Evolutionary conservation across 2,797 vertebrate genomes (phyloP).

Genomic region (Cynodonichthys magdalenae): DNA sequence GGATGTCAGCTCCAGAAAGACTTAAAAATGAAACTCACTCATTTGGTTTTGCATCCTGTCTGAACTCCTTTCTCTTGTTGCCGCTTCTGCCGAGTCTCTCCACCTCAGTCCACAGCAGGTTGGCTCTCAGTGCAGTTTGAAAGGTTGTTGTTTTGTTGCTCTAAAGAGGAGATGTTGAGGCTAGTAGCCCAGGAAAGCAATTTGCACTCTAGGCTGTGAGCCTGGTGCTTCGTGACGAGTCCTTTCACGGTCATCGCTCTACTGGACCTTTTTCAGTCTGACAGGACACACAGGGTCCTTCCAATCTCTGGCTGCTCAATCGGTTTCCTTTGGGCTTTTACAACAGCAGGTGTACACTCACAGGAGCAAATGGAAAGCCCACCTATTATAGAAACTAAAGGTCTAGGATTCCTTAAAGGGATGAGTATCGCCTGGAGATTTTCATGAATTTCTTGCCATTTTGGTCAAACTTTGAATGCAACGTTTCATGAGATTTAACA

Average conservation of each 20-base stretch:
- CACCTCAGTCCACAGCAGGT: constrained; percentile 20
- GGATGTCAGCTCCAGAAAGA: background rate
- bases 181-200: constrained; percentile 7
- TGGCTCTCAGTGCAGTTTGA: constrained; percentile 13
- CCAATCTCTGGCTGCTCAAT: constrained; percentile 28
- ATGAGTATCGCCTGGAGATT: too few relatives aligned
- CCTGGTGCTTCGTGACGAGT: constrained; percentile 15
- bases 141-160: constrained; percentile 15
- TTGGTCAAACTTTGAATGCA: too few relatives aligned
- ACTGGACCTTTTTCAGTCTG: constrained; percentile 31
- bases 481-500: too few relatives aligned
- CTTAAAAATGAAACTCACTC: background rate
- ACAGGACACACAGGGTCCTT: background rate
- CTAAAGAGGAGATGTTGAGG: constrained; percentile 27
- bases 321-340: constrained; percentile 23
- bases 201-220: constrained; percentile 19
- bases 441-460: too few relatives aligned
- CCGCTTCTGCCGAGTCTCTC: background rate
- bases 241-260: constrained; percentile 16
- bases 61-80: constrained; percentile 41
- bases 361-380: too few relatives aligned
- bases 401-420: too few relatives aligned
- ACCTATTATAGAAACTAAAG: too few relatives aligned
- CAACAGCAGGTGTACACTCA: constrained; percentile 3
- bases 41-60: constrained; percentile 38